These are phyloP conservation scores for Pterophyllum scalare DNA, from an alignment of 2,113 vertebrate species.

Conservation along the genomic window DNA sequence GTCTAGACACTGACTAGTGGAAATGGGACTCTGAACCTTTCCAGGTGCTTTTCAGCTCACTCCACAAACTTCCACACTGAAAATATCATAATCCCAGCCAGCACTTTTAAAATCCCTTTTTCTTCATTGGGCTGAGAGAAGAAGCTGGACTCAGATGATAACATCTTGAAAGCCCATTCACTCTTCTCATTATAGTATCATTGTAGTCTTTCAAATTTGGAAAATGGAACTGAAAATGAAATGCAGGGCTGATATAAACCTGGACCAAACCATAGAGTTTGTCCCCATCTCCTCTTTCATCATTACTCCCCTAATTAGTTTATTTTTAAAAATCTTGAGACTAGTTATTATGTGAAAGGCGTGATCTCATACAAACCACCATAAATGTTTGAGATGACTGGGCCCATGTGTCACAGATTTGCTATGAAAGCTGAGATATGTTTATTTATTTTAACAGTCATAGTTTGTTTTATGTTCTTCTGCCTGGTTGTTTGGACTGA, in stretches of 20 bases:
- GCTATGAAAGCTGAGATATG: constrained; percentile 29
- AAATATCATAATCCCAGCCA: constrained; percentile 47
- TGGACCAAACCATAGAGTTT: constrained; percentile 10
- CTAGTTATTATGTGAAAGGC: neutral
- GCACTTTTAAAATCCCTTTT: constrained; percentile 44
- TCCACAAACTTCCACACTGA: constrained; percentile 34
- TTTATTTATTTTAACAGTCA: constrained; percentile 64
- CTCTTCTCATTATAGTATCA: constrained; percentile 8
- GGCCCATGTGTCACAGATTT: constrained; percentile 17
- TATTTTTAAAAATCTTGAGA: constrained; percentile 46
- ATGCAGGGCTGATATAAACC: constrained; percentile 43
- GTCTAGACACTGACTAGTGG: constrained; percentile 59
- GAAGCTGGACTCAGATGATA: constrained; percentile 20
- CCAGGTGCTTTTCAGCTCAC: constrained; percentile 63
- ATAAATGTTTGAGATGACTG: constrained; percentile 10
- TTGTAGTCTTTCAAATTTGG: constrained; percentile 7
- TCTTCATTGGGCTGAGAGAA: constrained; percentile 25
- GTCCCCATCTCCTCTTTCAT: constrained; percentile 17
- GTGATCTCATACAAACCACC: constrained; percentile 8
- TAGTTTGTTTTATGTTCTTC: constrained; percentile 69
- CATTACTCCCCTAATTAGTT: constrained; percentile 47
- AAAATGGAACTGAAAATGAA: constrained; percentile 6
- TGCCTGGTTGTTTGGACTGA: constrained; percentile 63
- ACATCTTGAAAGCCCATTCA: constrained; percentile 71
- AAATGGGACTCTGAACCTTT: constrained; percentile 52